Conservation (phyloP, 2,888 invertebrate species). For the Mantis religiosa region DNA sequence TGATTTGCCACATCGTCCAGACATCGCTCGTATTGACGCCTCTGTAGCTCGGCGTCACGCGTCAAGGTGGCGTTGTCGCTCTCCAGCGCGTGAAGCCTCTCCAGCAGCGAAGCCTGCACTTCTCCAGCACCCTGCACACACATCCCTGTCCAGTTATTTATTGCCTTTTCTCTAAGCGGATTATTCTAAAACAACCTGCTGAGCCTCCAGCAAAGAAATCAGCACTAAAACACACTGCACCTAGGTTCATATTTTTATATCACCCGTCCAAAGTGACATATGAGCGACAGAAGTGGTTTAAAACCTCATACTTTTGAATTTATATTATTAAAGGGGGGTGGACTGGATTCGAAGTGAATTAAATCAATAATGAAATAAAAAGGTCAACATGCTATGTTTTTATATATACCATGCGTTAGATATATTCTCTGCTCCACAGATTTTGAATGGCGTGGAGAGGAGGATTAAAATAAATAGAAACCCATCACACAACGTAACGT, state of each 20-base stretch:
- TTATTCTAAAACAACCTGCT: not conserved
- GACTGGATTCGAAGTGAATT: too few relatives aligned
- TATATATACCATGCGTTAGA: too few relatives aligned
- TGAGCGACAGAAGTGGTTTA: not conserved
- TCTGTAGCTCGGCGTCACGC: slow-evolving; percentile 60
- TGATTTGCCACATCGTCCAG: slow-evolving; percentile 80
- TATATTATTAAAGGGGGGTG: too few relatives aligned
- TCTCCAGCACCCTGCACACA: slow-evolving; percentile 41
- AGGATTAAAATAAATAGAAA: too few relatives aligned
- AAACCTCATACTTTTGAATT: too few relatives aligned
- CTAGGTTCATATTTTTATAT: not conserved
- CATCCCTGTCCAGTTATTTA: not conserved
- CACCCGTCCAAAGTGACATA: not conserved
- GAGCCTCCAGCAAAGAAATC: not conserved
- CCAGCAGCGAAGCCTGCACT: slow-evolving; percentile 48
- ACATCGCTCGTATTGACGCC: slow-evolving; percentile 72
- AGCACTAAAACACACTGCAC: too few relatives aligned
- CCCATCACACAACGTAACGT: too few relatives aligned
- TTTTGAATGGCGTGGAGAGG: too few relatives aligned
- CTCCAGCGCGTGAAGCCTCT: slow-evolving; percentile 53
- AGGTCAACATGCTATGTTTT: too few relatives aligned
- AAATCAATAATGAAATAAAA: too few relatives aligned
- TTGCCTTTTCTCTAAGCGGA: not conserved
- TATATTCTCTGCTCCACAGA: too few relatives aligned
- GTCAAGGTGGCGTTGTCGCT: slow-evolving; percentile 59